A percentile compares a stretch with the other conserved stretches of the same genome.
Evolutionary conservation across 2,797 vertebrate species (phyloP).

Genomic region (Leuciscus waleckii): DNA sequence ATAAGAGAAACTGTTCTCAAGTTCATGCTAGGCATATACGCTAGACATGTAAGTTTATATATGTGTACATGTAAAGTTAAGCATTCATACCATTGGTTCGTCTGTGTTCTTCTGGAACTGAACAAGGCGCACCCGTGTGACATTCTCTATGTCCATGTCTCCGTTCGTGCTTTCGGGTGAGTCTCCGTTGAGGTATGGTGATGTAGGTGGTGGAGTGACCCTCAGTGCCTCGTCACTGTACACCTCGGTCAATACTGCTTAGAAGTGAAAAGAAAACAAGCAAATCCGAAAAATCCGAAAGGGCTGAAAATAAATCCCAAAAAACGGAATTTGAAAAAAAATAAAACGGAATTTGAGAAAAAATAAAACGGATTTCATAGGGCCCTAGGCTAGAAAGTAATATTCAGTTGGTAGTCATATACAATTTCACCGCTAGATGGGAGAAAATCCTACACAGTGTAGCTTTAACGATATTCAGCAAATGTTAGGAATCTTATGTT

Average conservation of each 20-base stretch:
- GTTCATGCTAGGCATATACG: not conserved
- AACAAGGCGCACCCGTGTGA: slow-evolving; percentile 96
- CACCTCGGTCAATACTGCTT: no score
- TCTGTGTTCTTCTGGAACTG: slow-evolving; percentile 99
- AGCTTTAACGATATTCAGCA: not conserved
- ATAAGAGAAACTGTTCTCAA: not conserved
- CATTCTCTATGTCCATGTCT: slow-evolving; percentile 99
- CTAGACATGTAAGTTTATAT: not conserved
- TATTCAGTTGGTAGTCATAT: no score
- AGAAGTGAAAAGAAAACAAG: no score
- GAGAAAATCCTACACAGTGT: no score
- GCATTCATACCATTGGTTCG: slow-evolving; percentile 88
- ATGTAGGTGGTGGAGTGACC: slow-evolving; percentile 97
- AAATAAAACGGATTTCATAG: no score
- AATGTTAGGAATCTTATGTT: not conserved
- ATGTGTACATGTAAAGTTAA: not conserved
- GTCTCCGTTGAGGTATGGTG: slow-evolving; percentile 97
- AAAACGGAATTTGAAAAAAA: no score
- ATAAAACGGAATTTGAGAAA: no score
- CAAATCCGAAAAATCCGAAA: no score
- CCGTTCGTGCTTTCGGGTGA: slow-evolving; percentile 97
- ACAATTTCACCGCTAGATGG: no score
- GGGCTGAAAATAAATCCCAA: no score
- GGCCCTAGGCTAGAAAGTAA: no score
- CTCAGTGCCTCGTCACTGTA: slow-evolving; percentile 98